phyloP scores from a whole-genome alignment of 2,888 invertebrate species.

The Pseudoips prasinana region DNA sequence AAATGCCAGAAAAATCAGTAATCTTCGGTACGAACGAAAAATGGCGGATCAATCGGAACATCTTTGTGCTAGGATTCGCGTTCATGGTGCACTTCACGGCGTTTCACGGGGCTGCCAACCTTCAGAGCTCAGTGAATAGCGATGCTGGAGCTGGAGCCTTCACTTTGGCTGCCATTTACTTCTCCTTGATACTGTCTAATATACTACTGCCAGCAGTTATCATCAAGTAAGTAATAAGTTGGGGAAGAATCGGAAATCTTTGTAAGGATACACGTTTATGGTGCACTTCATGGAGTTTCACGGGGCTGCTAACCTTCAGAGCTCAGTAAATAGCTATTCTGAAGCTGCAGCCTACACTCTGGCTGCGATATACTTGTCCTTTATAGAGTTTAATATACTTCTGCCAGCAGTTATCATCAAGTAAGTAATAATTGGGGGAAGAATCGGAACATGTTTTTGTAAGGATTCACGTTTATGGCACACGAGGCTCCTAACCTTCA shows the following conservation, averaged over 20 bases:
- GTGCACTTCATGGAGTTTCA: slow-evolving; percentile 96
- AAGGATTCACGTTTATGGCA: slow-evolving; percentile 94
- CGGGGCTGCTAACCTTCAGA: slow-evolving; percentile 91
- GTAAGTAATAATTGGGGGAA: slow-evolving; percentile 89
- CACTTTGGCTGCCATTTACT: slow-evolving; percentile 93
- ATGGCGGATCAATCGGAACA: slow-evolving; percentile 91
- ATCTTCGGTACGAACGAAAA: slow-evolving; percentile 83
- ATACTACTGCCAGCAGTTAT: slow-evolving; percentile 93
- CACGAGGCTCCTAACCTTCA: slow-evolving; percentile 92
- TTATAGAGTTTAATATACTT: slow-evolving; percentile 95
- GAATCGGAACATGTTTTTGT: slow-evolving; percentile 90
- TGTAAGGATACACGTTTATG: slow-evolving; percentile 94
- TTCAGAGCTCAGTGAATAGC: slow-evolving; percentile 92
- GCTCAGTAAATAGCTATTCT: slow-evolving; percentile 91
- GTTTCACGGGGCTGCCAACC: slow-evolving; percentile 92
- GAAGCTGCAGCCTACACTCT: slow-evolving; percentile 92
- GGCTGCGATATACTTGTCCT: slow-evolving; percentile 92
- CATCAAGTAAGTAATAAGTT: slow-evolving; percentile 88
- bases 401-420: slow-evolving; percentile 92
- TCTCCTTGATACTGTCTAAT: slow-evolving; percentile 93
- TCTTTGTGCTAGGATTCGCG: slow-evolving; percentile 91
- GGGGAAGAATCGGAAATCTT: slow-evolving; percentile 91
- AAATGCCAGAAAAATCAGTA: slow-evolving; percentile 47
- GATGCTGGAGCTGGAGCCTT: slow-evolving; percentile 92
- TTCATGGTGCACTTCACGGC: slow-evolving; percentile 97